Percentiles rank a stretch among this genome's conserved stretches.
phyloP scores from a whole-genome alignment of 1,140 invertebrate genomes.

The Steinernema khuongi region DNA sequence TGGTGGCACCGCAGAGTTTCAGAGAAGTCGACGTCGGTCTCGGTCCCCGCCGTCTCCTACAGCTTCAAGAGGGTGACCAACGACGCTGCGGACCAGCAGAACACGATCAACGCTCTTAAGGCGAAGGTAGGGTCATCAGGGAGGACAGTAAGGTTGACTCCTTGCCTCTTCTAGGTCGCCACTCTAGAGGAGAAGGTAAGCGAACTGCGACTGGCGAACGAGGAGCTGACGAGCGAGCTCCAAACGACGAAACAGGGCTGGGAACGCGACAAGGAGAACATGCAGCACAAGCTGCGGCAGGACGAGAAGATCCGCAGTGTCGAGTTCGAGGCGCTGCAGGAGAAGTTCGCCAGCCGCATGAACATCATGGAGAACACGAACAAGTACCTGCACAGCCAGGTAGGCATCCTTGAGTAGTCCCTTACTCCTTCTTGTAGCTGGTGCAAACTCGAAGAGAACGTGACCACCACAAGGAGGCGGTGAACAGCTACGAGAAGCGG shows the following conservation, averaged over 20 bases:
- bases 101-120: neutral
- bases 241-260: constrained; percentile 26
- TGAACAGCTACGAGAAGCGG: constrained; percentile 39
- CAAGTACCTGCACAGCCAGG: constrained; percentile 52
- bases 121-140: neutral
- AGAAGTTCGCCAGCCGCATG: constrained; percentile 52
- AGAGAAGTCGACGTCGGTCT: neutral
- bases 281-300: constrained; percentile 50
- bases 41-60: neutral
- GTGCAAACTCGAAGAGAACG: constrained; percentile 52
- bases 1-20: constrained; percentile 24
- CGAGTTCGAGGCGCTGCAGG: constrained; percentile 52
- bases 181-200: constrained; percentile 37
- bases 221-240: constrained; percentile 43
- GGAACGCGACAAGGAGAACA: constrained; percentile 43
- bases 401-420: constrained; percentile 18
- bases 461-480: constrained; percentile 40
- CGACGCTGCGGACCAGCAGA: neutral
- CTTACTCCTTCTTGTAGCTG: constrained; percentile 34
- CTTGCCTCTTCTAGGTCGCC: constrained; percentile 19
- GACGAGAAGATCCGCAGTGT: constrained; percentile 48
- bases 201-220: constrained; percentile 42
- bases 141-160: too few relatives aligned
- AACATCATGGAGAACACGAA: constrained; percentile 56
- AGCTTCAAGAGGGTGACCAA: neutral